Evolutionary conservation across 2,113 vertebrate species (phyloP).

Genomic region (Rynchops niger): DNA sequence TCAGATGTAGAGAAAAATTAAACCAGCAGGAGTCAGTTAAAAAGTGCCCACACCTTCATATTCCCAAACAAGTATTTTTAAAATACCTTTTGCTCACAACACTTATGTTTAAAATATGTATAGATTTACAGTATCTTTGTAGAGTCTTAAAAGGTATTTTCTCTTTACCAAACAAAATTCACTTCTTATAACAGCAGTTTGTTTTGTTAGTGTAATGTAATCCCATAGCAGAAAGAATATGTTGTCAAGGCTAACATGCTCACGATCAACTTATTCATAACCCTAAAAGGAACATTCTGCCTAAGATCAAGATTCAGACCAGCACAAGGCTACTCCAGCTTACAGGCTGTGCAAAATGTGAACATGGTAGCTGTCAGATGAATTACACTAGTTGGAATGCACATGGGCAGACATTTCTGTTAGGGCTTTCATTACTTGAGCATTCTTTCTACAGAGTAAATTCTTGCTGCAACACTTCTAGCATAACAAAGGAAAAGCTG

Average conservation of each 20-base stretch:
- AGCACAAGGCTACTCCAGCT: background rate
- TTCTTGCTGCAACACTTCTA: background rate
- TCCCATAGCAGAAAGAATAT: background rate
- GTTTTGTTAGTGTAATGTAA: background rate
- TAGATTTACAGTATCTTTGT: background rate
- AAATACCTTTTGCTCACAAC: background rate
- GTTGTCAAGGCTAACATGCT: background rate
- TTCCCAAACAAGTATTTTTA: background rate
- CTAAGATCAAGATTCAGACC: background rate
- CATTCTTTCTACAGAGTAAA: background rate
- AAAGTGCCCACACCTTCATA: background rate
- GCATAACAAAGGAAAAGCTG: background rate
- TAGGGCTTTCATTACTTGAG: background rate
- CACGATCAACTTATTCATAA: background rate
- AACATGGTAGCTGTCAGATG: background rate
- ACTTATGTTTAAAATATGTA: background rate
- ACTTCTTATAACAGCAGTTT: background rate
- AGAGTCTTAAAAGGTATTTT: background rate
- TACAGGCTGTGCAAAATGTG: background rate
- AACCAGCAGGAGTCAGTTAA: background rate
- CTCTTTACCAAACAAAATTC: background rate
- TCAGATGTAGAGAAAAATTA: background rate
- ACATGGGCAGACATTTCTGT: background rate
- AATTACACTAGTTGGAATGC: background rate
- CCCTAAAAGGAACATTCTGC: background rate